phyloP scores from a whole-genome alignment of 2,113 vertebrate species.

The Tragelaphus strepsiceros region DNA sequence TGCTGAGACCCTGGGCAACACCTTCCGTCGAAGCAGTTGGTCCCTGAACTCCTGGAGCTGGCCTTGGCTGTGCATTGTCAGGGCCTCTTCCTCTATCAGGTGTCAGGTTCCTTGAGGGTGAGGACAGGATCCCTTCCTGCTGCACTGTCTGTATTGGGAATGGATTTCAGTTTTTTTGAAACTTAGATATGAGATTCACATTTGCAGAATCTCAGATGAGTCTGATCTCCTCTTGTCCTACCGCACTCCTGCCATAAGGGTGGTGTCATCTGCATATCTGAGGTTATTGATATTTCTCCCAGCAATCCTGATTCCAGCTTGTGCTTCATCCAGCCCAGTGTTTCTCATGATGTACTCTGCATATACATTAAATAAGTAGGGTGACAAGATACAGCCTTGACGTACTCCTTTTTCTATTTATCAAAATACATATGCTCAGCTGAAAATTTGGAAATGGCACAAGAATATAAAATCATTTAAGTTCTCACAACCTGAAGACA shows the following conservation, averaged over 20 bases:
- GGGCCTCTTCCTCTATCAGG: background rate
- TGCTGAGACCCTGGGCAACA: background rate
- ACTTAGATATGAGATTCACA: background rate
- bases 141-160: background rate
- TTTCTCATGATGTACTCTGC: background rate
- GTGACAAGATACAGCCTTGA: background rate
- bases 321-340: background rate
- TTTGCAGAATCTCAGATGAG: background rate
- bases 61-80: background rate
- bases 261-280: background rate
- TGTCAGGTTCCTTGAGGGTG: background rate
- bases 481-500: background rate
- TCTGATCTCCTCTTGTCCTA: background rate
- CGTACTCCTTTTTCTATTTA: background rate
- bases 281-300: background rate
- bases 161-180: background rate
- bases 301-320: background rate
- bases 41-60: fast-evolving
- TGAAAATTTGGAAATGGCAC: background rate
- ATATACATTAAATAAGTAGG: background rate
- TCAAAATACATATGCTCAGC: background rate
- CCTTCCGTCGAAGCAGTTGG: background rate
- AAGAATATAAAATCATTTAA: background rate
- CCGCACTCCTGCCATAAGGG: background rate
- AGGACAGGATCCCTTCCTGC: fast-evolving